phyloP scores from a whole-genome alignment of 1,140 invertebrate genomes.

The Drosophila sp. region DNA sequence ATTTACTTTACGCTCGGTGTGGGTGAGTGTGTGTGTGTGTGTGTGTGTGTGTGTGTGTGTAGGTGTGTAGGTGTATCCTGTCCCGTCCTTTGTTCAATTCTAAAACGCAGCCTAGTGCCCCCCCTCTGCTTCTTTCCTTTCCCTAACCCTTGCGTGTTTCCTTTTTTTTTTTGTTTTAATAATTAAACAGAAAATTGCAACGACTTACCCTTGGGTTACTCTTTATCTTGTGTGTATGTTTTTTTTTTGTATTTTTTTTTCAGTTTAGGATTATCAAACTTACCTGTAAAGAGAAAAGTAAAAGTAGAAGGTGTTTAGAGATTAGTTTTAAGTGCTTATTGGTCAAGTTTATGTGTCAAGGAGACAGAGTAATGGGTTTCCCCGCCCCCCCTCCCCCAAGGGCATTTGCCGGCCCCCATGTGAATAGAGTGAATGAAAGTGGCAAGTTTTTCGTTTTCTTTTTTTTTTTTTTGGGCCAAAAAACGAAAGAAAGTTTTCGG shows the following conservation, averaged over 20 bases:
- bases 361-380: background rate
- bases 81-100: slow-evolving; percentile 8
- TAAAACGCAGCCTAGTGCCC: slow-evolving; percentile 1
- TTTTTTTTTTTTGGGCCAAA: background rate
- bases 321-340: slow-evolving; percentile 27
- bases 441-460: background rate
- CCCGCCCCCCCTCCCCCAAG: background rate
- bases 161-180: slow-evolving; percentile 40
- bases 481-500: background rate
- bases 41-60: background rate
- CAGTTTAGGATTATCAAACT: slow-evolving; percentile 45
- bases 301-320: slow-evolving; percentile 38
- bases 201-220: slow-evolving; percentile 47
- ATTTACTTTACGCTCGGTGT: slow-evolving; percentile 43
- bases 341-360: slow-evolving; percentile 5
- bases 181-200: slow-evolving; percentile 71
- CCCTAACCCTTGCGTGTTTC: background rate
- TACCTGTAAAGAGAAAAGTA: slow-evolving; percentile 50
- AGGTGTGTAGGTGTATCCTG: slow-evolving; percentile 5
- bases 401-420: background rate
- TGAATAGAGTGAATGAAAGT: background rate
- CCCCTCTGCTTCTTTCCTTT: background rate
- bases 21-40: background rate
- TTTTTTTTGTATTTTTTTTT: slow-evolving; percentile 32
- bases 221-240: slow-evolving; percentile 16